Evolutionary conservation across 2,888 invertebrate species (phyloP), one percentile per base, ranked within the genome.

Genomic region (Leistus spinibarbis): DNA sequence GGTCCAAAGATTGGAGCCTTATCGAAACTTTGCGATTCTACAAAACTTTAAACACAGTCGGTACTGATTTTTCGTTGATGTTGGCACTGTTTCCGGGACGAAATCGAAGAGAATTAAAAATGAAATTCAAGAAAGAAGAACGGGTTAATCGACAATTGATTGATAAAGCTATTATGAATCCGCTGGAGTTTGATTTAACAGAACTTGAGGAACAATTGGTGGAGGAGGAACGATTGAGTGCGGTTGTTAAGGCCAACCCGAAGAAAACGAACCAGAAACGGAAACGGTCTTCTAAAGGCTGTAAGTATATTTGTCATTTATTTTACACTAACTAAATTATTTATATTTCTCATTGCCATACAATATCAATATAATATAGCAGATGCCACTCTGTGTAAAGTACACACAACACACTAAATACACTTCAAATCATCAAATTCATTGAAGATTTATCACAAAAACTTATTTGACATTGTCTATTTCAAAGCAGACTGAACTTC

Each of bases 111-210:
- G 97, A 98, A 81, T 87, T 98, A 9, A 98, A 98, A 85, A 86
- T 93, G 27, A 98, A 98, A 86, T 98, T 95, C 83, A 97, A 97
- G 82, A 93, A 94, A 80, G 98, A 98, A 84, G 98, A 98, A 82
- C 89, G 90, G 82, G 84, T 90, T 0, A 95, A 95, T 85, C 86
- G 88, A n/a, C 84, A 86, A 1, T 88, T 94, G 75, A 89, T 96
- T 3, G 93, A 95, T 82, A 92, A 91, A 81, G 95, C 95, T 0
- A 83, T 96, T 1, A 88, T 90, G 10, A 89, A 91, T 78, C 91
- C 91, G 0, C 89, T 90, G 54, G 88, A 89, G 22, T 95, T 93
- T 85, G 91, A 95, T 85, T 87, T 90, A 54, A 88, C 88, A 24
- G 88, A 88, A 57, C 83, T 92, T 17, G 87, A 90, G 79, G 85